These are phyloP conservation scores for Dichetophora obliterata DNA, from an alignment of 2,888 invertebrate genomes.

Conservation along the genomic window DNA sequence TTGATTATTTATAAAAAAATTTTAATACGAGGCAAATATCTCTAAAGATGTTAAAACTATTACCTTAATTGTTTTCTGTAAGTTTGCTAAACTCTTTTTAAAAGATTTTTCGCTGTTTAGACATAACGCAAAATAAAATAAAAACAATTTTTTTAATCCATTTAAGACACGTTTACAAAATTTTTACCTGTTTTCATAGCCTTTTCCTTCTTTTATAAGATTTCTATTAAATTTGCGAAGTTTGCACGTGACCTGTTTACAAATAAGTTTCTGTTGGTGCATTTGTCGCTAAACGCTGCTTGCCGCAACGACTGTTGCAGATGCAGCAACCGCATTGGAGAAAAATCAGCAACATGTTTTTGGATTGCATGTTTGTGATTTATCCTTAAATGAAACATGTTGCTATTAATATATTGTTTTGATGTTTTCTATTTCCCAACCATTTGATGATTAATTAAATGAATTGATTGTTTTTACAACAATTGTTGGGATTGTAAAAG, in stretches of 20 bases:
- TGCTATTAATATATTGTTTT: neutral
- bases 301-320: constrained; percentile 18
- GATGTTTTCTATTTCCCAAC: neutral
- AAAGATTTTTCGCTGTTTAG: no score
- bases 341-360: neutral
- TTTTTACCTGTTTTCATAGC: neutral
- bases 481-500: neutral
- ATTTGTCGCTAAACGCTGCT: neutral
- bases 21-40: no score
- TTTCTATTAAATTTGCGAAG: constrained; percentile 23
- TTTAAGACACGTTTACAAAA: neutral
- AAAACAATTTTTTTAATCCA: neutral
- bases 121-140: neutral
- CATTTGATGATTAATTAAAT: constrained; percentile 9
- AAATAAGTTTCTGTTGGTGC: constrained; percentile 7
- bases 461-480: neutral
- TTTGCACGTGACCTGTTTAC: constrained; percentile 20
- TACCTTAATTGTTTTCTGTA: no score
- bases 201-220: neutral
- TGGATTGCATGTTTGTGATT: constrained; percentile 12
- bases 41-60: no score
- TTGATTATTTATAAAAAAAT: no score
- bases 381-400: constrained; percentile 9
- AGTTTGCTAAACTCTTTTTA: no score
- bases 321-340: neutral